These are phyloP conservation scores for Vesta saturnalis DNA, from an alignment of 2,888 invertebrate genomes.

Conservation along the genomic window DNA sequence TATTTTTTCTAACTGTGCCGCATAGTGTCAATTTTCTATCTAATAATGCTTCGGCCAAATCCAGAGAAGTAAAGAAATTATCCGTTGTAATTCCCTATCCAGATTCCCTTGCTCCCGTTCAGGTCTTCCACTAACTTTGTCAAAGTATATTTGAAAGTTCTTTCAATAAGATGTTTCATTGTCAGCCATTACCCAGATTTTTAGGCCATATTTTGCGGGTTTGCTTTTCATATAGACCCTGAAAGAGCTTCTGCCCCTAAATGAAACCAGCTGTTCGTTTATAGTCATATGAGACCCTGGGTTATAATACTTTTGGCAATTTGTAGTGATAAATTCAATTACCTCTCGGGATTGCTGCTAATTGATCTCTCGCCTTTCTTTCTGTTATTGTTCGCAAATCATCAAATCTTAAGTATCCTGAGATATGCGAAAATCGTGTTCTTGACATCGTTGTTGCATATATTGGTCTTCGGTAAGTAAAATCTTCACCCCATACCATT, in stretches of 20 bases:
- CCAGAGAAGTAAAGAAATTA: neutral
- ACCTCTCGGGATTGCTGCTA: neutral
- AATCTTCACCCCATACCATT: neutral
- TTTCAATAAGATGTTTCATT: neutral
- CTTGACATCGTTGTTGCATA: too few relatives aligned
- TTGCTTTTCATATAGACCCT: too few relatives aligned
- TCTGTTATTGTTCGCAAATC: too few relatives aligned
- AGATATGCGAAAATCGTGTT: too few relatives aligned
- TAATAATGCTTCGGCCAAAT: neutral
- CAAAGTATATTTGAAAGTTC: neutral
- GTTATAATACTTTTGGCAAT: neutral
- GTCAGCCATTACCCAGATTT: neutral
- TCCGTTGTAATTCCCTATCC: neutral
- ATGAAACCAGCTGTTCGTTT: neutral
- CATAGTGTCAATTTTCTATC: neutral
- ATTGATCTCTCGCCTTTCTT: too few relatives aligned
- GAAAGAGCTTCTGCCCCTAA: neutral
- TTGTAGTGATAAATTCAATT: neutral
- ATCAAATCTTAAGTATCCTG: neutral
- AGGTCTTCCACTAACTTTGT: neutral
- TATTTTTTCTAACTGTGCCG: neutral
- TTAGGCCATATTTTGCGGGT: neutral
- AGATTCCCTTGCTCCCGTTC: neutral
- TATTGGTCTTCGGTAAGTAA: neutral
- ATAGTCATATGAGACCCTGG: neutral